Evolutionary conservation across 2,888 invertebrate species (phyloP).

Genomic region (Thumatha senex): DNA sequence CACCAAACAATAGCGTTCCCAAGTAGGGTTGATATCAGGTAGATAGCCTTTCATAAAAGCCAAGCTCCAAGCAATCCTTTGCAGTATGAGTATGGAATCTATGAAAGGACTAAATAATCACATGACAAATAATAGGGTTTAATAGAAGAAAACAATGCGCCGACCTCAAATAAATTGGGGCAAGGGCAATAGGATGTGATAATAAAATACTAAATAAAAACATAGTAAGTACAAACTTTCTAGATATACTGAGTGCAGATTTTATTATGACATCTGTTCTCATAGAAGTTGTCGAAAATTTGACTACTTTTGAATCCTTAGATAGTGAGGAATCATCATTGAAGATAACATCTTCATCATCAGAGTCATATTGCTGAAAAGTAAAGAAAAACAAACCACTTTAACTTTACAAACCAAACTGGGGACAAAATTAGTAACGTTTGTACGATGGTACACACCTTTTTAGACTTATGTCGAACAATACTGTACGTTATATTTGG

Average conservation of each 20-base stretch:
- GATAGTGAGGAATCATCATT: conserved; percentile 76
- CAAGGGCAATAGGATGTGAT: too few species aligned
- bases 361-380: conserved; percentile 72
- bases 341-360: conserved; percentile 74
- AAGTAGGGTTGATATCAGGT: too few species aligned
- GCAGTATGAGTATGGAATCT: too few species aligned
- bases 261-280: conserved; percentile 89
- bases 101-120: too few species aligned
- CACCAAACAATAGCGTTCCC: too few species aligned
- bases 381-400: neutral
- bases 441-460: conserved; percentile 41
- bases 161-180: too few species aligned
- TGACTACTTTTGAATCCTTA: conserved; percentile 86
- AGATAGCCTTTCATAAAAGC: too few species aligned
- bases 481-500: conserved; percentile 29
- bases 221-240: conserved; percentile 84
- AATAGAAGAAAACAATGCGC: too few species aligned
- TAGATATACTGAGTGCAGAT: conserved; percentile 86
- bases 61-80: too few species aligned
- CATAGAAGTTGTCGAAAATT: conserved; percentile 85
- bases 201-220: conserved; percentile 1
- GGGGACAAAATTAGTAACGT: too few species aligned
- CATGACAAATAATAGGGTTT: too few species aligned
- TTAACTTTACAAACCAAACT: too few species aligned
- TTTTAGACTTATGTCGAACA: conserved; percentile 63